A percentile compares a stretch with the other conserved stretches of the same genome.
Conservation (phyloP, 2,797 vertebrate genomes). For the Aselliscus stoliczkanus region DNA sequence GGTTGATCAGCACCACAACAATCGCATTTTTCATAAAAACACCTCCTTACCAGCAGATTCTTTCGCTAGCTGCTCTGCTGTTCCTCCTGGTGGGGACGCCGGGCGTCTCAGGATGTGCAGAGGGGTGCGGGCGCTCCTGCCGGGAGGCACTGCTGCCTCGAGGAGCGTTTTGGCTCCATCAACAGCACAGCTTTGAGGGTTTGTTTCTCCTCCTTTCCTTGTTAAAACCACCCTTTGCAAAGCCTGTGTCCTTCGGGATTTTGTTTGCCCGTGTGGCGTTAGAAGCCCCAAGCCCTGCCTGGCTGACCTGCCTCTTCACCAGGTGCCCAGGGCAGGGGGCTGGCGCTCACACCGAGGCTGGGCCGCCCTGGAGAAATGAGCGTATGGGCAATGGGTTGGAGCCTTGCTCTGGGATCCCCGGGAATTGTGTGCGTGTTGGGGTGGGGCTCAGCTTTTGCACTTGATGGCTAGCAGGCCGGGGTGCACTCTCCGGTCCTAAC, state of each 20-base stretch:
- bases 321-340: rapidly evolving
- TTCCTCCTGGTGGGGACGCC: constrained; percentile 32
- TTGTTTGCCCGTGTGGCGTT: not conserved
- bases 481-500: constrained; percentile 53
- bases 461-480: not conserved
- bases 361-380: no score
- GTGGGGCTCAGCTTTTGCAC: rapidly evolving
- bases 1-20: not conserved
- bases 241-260: not conserved
- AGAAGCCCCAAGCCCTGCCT: not conserved
- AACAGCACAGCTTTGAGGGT: constrained; percentile 70
- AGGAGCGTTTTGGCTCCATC: constrained; percentile 69
- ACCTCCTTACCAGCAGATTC: constrained; percentile 3
- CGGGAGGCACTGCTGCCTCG: constrained; percentile 65
- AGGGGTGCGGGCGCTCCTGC: constrained; percentile 51
- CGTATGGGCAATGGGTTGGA: rapidly evolving
- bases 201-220: constrained; percentile 65
- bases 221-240: constrained; percentile 61
- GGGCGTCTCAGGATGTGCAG: not conserved
- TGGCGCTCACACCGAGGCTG: rapidly evolving
- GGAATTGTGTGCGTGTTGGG: no score
- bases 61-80: constrained; percentile 48
- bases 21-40: constrained; percentile 36
- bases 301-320: not conserved
- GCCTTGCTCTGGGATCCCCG: rapidly evolving